Percentiles rank a stretch among this genome's conserved stretches.
phyloP scores from a whole-genome alignment of 1,140 invertebrate species.

The Drosophila rhopaloa region DNA sequence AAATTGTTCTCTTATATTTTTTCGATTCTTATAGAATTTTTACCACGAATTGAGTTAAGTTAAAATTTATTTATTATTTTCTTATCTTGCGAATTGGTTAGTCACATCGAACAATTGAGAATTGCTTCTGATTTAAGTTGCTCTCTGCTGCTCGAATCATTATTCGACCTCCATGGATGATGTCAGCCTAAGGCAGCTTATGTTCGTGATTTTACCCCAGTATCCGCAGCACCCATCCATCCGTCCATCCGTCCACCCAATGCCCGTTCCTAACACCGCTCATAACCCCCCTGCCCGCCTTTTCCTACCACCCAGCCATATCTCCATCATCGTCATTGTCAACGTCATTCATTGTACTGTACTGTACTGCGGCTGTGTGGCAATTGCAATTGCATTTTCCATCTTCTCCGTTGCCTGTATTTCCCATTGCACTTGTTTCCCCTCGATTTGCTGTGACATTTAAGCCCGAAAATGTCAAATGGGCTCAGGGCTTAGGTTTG shows the following conservation, averaged over 20 bases:
- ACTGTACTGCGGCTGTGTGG: conserved; percentile 13
- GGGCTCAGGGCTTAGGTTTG: conserved; percentile 65
- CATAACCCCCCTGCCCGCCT: not conserved
- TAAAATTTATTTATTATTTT: not conserved
- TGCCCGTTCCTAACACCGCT: not conserved
- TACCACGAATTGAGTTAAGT: conserved; percentile 5
- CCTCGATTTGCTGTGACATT: conserved; percentile 66
- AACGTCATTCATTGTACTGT: conserved; percentile 50
- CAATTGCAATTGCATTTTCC: conserved; percentile 49
- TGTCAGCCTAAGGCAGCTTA: conserved; percentile 39
- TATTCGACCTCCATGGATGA: conserved; percentile 47
- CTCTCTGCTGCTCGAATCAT: conserved; percentile 23
- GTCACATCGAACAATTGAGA: conserved; percentile 24
- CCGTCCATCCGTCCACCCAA: not conserved
- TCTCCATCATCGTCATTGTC: conserved; percentile 63
- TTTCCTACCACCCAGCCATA: conserved; percentile 23
- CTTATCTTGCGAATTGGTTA: conserved; percentile 31
- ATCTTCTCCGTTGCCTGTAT: conserved; percentile 29
- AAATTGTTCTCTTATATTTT: not conserved
- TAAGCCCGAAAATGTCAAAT: conserved; percentile 81
- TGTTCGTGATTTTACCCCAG: conserved; percentile 44
- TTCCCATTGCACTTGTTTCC: conserved; percentile 64
- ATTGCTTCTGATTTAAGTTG: conserved; percentile 23
- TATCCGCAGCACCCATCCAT: conserved; percentile 14
- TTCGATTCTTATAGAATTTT: not conserved